phyloP scores from a whole-genome alignment of 2,113 vertebrate genomes.

The Phyllostomus hastatus region DNA sequence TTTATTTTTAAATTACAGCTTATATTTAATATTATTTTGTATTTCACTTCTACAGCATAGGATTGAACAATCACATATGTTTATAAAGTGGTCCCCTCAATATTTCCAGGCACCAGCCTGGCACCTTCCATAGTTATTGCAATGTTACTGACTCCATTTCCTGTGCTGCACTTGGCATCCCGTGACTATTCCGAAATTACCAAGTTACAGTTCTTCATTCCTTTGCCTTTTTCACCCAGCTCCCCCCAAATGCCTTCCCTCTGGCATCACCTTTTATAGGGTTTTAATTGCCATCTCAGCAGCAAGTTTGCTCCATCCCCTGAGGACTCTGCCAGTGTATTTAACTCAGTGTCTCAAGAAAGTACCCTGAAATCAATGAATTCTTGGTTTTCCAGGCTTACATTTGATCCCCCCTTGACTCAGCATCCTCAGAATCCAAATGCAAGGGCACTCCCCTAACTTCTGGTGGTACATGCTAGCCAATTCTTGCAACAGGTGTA shows the following conservation, averaged over 20 bases:
- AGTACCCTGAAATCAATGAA: background rate
- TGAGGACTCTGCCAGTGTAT: background rate
- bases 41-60: background rate
- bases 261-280: background rate
- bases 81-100: background rate
- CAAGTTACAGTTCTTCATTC: background rate
- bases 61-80: background rate
- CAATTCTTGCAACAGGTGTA: background rate
- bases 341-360: background rate
- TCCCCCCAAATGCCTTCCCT: background rate
- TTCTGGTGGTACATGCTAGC: background rate
- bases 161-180: background rate
- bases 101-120: background rate
- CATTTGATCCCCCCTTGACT: background rate
- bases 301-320: background rate
- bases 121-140: background rate
- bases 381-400: background rate
- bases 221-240: background rate
- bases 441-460: background rate
- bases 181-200: background rate
- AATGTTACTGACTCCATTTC: background rate
- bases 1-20: background rate
- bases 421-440: background rate
- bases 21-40: background rate
- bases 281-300: background rate